These are phyloP conservation scores for Rhingia campestris DNA, from an alignment of 2,888 invertebrate genomes.

Conservation along the genomic window DNA sequence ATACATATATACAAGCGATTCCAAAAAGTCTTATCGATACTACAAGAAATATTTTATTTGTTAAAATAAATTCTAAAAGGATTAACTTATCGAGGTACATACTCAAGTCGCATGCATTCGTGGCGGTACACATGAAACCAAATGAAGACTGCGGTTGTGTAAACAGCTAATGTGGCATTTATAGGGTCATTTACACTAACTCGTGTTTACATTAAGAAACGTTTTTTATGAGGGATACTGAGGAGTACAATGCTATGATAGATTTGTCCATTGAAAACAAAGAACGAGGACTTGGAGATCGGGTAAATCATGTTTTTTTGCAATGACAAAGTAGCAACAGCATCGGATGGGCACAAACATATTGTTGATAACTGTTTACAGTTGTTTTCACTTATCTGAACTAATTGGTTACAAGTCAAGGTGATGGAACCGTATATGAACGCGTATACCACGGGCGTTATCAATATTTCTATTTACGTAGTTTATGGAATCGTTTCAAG, in stretches of 20 bases:
- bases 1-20: not conserved
- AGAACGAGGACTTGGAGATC: not conserved
- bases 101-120: not conserved
- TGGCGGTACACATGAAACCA: constrained; percentile 11
- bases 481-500: constrained; percentile 9
- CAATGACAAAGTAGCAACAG: no score
- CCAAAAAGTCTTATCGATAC: constrained; percentile 18
- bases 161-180: constrained; percentile 40
- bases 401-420: not conserved
- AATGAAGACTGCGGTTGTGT: constrained; percentile 9
- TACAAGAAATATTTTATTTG: not conserved
- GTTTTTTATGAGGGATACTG: no score
- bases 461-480: constrained; percentile 3
- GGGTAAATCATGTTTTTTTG: not conserved
- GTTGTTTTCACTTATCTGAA: not conserved
- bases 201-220: constrained; percentile 20
- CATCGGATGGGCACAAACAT: no score
- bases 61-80: not conserved
- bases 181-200: constrained; percentile 39
- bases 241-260: constrained; percentile 1
- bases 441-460: not conserved
- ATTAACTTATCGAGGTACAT: not conserved
- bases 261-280: not conserved
- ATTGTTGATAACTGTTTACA: not conserved
- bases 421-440: not conserved